phyloP scores from a whole-genome alignment of 1,140 invertebrate species.

The Saccostrea glomerata region DNA sequence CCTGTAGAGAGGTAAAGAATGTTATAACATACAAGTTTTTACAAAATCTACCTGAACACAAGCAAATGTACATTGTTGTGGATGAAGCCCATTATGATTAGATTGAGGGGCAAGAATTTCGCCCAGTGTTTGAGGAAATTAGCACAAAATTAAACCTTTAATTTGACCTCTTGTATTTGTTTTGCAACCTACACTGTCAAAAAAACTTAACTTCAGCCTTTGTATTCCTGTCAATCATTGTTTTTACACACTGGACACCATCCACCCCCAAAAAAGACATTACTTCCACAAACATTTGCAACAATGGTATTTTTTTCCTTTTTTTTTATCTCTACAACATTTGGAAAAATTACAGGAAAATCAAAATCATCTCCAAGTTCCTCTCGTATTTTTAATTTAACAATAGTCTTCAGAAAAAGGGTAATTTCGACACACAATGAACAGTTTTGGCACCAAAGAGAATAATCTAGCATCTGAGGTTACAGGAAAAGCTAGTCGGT shows the following conservation, averaged over 20 bases:
- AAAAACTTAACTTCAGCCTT: background rate
- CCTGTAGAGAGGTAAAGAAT: no score
- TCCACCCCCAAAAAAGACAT: constrained; percentile 11
- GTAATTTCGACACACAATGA: background rate
- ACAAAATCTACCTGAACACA: background rate
- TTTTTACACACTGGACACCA: background rate
- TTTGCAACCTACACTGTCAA: constrained; percentile 12
- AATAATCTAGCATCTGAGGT: background rate
- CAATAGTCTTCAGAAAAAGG: background rate
- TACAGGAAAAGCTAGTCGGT: background rate
- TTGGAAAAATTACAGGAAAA: constrained; percentile 5
- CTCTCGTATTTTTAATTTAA: background rate
- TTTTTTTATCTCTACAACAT: background rate
- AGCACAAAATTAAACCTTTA: constrained; percentile 7
- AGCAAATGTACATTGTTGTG: background rate
- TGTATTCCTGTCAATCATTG: background rate
- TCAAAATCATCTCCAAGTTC: background rate
- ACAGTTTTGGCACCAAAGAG: constrained; percentile 7
- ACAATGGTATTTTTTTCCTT: background rate
- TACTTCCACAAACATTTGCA: background rate
- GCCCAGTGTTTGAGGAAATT: background rate
- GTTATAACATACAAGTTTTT: background rate
- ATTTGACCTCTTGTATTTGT: constrained; percentile 8
- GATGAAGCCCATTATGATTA: constrained; percentile 14
- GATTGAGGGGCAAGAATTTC: background rate